Conservation (phyloP, 2,797 vertebrate genomes). For the Lagodon rhomboides region DNA sequence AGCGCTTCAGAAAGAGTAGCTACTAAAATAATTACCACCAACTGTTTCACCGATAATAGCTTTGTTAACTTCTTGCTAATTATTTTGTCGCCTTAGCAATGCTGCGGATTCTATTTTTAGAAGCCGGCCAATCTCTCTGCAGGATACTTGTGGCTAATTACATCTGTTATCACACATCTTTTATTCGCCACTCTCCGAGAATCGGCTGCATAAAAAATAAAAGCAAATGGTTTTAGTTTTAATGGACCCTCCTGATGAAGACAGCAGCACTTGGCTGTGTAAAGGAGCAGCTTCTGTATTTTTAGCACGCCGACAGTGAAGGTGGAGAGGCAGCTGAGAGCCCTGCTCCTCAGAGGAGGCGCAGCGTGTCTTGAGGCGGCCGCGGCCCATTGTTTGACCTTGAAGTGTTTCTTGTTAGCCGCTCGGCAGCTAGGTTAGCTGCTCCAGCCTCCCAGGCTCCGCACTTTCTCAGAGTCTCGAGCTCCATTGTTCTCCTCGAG, state of each 20-base stretch:
- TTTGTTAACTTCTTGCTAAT: constrained; percentile 20
- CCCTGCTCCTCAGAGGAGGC: background rate
- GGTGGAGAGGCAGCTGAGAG: background rate
- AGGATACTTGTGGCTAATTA: background rate
- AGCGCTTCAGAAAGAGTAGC: constrained; percentile 9
- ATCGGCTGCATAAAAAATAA: constrained; percentile 16
- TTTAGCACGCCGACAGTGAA: background rate
- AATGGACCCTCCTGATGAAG: background rate
- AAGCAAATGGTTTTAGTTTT: background rate
- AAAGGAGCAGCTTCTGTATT: background rate
- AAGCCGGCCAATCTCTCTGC: background rate
- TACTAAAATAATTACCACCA: constrained; percentile 16
- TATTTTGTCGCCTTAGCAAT: constrained; percentile 7
- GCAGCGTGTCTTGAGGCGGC: constrained; percentile 29
- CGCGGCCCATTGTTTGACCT: constrained; percentile 82
- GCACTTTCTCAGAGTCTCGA: constrained; percentile 47
- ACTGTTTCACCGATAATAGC: constrained; percentile 21
- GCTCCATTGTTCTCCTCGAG: constrained; percentile 79
- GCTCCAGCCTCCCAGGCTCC: background rate
- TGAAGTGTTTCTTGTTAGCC: constrained; percentile 70
- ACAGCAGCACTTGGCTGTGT: background rate
- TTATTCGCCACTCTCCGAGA: background rate
- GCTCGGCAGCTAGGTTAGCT: constrained; percentile 28
- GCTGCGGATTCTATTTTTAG: constrained; percentile 20
- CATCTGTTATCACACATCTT: background rate